Conservation (phyloP, 2,797 vertebrate species). For the Acanthiza pusilla region DNA sequence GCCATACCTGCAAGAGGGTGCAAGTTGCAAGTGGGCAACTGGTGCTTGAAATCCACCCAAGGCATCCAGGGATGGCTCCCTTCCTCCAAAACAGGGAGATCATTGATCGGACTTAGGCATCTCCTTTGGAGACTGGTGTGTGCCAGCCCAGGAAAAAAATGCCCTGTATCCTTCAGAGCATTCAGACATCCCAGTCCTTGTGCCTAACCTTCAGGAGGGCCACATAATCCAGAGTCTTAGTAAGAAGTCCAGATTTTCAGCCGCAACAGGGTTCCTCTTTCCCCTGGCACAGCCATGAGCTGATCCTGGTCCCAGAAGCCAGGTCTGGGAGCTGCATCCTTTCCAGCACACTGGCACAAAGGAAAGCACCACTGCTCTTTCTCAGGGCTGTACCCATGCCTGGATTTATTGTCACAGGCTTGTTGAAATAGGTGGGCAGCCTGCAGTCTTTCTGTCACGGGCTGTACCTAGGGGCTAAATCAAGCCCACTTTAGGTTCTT, state of each 20-base stretch:
- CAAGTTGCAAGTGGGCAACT: not conserved
- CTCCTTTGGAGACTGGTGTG: not conserved
- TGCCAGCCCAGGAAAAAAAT: not conserved
- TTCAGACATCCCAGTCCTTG: not conserved
- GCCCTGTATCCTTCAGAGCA: not conserved
- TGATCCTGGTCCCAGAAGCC: not conserved
- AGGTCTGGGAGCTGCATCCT: not conserved
- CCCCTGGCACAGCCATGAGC: accelerated
- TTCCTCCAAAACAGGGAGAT: accelerated
- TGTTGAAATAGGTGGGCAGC: not conserved
- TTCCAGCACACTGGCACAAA: not conserved
- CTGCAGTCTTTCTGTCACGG: not conserved
- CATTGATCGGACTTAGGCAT: not conserved
- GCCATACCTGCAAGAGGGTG: not conserved
- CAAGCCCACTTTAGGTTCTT: not conserved
- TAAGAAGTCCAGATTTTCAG: not conserved
- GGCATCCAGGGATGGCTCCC: not conserved
- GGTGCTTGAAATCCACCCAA: not conserved
- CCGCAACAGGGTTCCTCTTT: not conserved
- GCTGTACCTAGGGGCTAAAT: not conserved
- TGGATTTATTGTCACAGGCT: not conserved
- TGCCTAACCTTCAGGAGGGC: not conserved
- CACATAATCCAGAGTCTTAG: accelerated
- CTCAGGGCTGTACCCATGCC: not conserved
- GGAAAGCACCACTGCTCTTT: not conserved